Evolutionary conservation across 2,888 invertebrate genomes (phyloP).

Genomic region (Dolichopus griseipennis): DNA sequence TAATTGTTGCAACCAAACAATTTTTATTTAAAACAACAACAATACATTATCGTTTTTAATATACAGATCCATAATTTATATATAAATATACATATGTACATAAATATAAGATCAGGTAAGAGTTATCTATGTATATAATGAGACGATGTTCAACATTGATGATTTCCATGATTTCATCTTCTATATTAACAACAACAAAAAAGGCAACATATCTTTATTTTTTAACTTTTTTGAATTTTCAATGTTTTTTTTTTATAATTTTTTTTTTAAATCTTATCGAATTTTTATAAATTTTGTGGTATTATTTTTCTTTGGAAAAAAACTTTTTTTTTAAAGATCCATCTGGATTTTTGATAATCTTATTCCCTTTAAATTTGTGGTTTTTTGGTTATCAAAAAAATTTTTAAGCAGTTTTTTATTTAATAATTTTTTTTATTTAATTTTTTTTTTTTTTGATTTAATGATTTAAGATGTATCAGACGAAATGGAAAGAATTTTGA

Average conservation of each 20-base stretch:
- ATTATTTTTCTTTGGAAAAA: constrained; percentile 6
- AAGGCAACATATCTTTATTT: not conserved
- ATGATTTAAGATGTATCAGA: constrained; percentile 6
- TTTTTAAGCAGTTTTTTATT: not conserved
- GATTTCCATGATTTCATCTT: constrained; percentile 2
- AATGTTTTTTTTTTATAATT: not conserved
- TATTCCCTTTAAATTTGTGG: constrained; percentile 2
- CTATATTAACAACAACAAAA: not conserved
- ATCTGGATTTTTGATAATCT: constrained; percentile 9
- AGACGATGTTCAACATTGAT: constrained; percentile 1
- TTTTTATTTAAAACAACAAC: not conserved
- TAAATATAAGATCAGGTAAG: not conserved
- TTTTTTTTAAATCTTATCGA: not conserved
- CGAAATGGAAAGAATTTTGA: not conserved
- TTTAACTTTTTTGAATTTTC: not conserved
- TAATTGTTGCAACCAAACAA: not conserved
- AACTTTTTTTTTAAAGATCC: not conserved
- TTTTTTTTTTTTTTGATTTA: not conserved
- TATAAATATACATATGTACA: not conserved
- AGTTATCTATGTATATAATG: constrained; percentile 3
- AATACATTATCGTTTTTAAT: too few relatives aligned
- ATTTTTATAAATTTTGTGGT: constrained; percentile 2
- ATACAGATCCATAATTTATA: too few relatives aligned
- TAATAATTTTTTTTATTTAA: not conserved
- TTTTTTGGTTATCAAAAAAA: constrained; percentile 8